Evolutionary conservation across 2,888 invertebrate genomes (phyloP), one percentile per base, ranked within the genome.

Genomic region (Slavum lentiscoides): DNA sequence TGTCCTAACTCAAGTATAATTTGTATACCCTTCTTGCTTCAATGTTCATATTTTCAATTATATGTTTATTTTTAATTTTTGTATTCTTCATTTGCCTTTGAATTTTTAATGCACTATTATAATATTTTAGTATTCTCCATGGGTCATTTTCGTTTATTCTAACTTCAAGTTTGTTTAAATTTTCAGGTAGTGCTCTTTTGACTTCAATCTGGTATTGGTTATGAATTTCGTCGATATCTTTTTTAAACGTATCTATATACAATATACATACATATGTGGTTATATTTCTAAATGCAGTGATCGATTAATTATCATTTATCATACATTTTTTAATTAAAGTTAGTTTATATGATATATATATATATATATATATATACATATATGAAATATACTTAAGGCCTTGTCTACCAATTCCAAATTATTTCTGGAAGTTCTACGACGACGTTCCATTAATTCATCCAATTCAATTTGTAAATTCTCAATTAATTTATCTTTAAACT

Each of bases 71-170:
- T 61, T 43, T 11, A 23, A 61, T 73, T 11, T 13, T 49, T 23
- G 19, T 23, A 19, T 23, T 73, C 19, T 21, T 43, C 6, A 23
- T 43, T 11, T 73, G 17, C 39, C 17, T 43, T 3, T 73, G 43
- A 17, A 73, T 23, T 23, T 43, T 21, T 23, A 61, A 2, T 6
- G 23, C 59, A 23, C 43, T 43, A 19, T 39, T 43, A 61, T 43
- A 15, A 61, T 73, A 73, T 61, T 73, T 73, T 19, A 73, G 3
- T 43, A 61, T 73, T 3, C 19, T 61, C 72, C 72, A 73, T 19
- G 17, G 9, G 11, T 73, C 23, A 11, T 73, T 73, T 19, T 73
- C 72, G 1, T 49, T 61, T 61, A 2, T 23, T 43, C 59, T 23
- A 17, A 73, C 17, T 43, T 73, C 43, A 17, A 73, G 17, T 23